phyloP scores from a whole-genome alignment of 2,113 vertebrate species.

The Hypanus sabinus region DNA sequence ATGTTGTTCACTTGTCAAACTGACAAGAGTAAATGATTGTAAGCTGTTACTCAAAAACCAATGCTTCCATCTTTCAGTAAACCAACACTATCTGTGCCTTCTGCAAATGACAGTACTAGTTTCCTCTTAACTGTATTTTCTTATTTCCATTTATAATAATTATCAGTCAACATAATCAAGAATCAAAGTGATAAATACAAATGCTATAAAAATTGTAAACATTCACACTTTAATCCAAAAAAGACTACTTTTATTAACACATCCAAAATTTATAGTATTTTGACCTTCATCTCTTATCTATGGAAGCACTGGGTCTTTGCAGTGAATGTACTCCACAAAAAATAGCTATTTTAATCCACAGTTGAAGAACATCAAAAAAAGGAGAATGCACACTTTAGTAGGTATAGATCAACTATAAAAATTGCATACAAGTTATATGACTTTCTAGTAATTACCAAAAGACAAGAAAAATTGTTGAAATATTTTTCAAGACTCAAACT shows the following conservation, averaged over 20 bases:
- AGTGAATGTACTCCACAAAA: neutral
- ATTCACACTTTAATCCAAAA: neutral
- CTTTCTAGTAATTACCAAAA: neutral
- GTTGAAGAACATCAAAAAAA: neutral
- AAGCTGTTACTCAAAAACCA: neutral
- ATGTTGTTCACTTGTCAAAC: neutral
- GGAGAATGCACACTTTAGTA: neutral
- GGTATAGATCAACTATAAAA: neutral
- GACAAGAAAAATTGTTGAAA: neutral
- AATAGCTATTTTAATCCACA: neutral
- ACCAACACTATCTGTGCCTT: neutral
- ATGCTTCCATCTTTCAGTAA: neutral
- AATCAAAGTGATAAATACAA: slow-evolving; percentile 15
- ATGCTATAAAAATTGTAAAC: neutral
- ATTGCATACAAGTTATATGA: neutral
- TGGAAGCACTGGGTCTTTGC: neutral
- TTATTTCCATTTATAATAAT: too few species aligned
- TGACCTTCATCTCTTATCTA: neutral
- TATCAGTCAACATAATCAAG: neutral
- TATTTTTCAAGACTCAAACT: neutral
- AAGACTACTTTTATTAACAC: neutral
- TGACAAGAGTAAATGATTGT: neutral
- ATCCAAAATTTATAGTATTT: neutral
- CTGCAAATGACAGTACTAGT: neutral
- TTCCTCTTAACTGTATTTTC: neutral